Evolutionary conservation across 2,113 vertebrate genomes (phyloP).

Genomic region (Silurus glanis): DNA sequence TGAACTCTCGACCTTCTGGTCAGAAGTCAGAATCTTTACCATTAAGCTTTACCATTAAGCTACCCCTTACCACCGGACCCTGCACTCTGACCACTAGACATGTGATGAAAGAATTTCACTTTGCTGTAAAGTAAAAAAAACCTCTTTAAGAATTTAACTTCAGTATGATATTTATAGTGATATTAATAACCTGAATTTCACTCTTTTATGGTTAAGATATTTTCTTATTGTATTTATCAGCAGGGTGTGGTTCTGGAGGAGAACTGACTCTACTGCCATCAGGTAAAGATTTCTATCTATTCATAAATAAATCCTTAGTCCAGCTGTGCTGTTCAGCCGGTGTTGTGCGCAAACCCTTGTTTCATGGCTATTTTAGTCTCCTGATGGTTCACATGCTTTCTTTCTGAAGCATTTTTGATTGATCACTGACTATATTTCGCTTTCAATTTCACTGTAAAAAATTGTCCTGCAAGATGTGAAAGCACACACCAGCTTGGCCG

Average conservation of each 20-base stretch:
- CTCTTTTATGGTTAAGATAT: too few relatives aligned
- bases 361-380: neutral
- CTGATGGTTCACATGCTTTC: neutral
- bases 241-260: too few relatives aligned
- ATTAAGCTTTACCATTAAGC: too few relatives aligned
- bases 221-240: too few relatives aligned
- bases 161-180: neutral
- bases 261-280: neutral
- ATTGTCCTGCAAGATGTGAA: neutral
- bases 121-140: too few relatives aligned
- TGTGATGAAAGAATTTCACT: too few relatives aligned
- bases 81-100: too few relatives aligned
- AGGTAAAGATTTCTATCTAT: neutral
- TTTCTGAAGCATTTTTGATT: neutral
- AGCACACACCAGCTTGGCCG: constrained; percentile 78
- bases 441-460: too few relatives aligned
- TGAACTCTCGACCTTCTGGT: too few relatives aligned
- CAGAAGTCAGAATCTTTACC: too few relatives aligned
- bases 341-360: neutral
- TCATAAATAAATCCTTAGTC: neutral
- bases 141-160: neutral
- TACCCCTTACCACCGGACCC: too few relatives aligned
- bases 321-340: neutral
- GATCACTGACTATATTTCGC: neutral
- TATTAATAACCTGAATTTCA: too few relatives aligned